Base-by-base conservation (phyloP, 2,113 vertebrate genomes). In the Terrapene triunguis region DNA sequence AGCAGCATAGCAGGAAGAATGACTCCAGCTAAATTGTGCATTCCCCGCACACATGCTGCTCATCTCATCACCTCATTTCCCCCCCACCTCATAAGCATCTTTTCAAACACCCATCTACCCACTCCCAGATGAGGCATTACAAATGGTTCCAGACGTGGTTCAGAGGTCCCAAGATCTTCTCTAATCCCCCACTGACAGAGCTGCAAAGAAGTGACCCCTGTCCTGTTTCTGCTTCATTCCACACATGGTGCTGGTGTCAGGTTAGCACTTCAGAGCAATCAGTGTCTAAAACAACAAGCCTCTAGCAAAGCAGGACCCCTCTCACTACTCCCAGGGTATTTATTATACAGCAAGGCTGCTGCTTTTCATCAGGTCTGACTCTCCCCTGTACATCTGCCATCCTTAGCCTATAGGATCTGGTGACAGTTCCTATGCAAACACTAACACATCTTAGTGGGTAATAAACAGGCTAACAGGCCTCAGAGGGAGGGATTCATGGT, bases 261-360 rank as follows among this genome's bases (percentile, higher is more conserved):
- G 65, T 8, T 79, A 19, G 8, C 0, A 2, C 32, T 9, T 9
- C 72, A 4, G 55, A 84, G 54, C 0, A 0, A 54, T 62, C 0
- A 0, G 80, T 1, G 13, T 59, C 54, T 59, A 22, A 47, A 78
- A 78, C 54, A 44, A 42, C 42, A 38, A 42, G n/a, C 54, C 24
- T 38, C 0, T 2, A 2, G 25, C 0, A 5, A 44, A 48, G 35
- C 10, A 10, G 79, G 25, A 14, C 48, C 38, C 21, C 17, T 59
- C 54, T 83, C 38, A 44, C 54, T 29, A 48, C 78, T 54, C 47
- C 44, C 0, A 1, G 42, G 51, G 47, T 16, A 35, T 17, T 81
- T 16, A 48, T n/a, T 27, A 65, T 8, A 1, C 6, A 19, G 53
- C 51, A 50, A 48, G 47, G 35, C 35, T 2, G 1, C 47, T 21